Conservation (phyloP, 1,140 invertebrate genomes). For the Pachypeltis micranthus region DNA sequence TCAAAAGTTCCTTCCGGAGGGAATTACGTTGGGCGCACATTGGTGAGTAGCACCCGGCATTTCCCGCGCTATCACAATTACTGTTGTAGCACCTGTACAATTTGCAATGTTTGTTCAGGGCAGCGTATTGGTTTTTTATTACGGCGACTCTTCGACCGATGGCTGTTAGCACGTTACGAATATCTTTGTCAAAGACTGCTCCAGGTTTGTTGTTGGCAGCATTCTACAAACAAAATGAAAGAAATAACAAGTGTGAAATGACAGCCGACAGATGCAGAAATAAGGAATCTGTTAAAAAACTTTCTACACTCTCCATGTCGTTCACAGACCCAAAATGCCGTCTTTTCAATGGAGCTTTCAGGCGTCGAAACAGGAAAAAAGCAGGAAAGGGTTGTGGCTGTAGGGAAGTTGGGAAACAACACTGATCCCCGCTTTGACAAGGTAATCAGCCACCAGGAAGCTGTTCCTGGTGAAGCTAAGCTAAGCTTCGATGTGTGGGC, state of each 20-base stretch:
- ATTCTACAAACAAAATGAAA: not conserved
- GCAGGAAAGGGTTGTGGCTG: too few relatives aligned
- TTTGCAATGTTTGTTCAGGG: slow-evolving; percentile 39
- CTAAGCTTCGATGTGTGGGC: too few relatives aligned
- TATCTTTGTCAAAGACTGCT: slow-evolving; percentile 16
- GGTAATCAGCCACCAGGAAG: too few relatives aligned
- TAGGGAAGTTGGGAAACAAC: too few relatives aligned
- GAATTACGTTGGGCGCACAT: slow-evolving; percentile 55
- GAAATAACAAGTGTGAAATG: too few relatives aligned
- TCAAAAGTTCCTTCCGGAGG: slow-evolving; percentile 52
- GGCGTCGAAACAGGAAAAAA: too few relatives aligned
- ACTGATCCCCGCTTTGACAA: too few relatives aligned
- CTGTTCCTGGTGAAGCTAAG: too few relatives aligned
- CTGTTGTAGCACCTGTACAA: slow-evolving; percentile 55
- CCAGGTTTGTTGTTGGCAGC: slow-evolving; percentile 1
- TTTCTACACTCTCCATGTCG: too few relatives aligned
- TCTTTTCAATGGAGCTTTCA: too few relatives aligned
- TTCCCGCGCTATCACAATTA: slow-evolving; percentile 38
- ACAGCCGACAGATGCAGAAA: too few relatives aligned
- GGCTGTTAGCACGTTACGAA: slow-evolving; percentile 18
- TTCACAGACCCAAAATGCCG: not conserved
- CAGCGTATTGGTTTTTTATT: slow-evolving; percentile 25
- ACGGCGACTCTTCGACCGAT: slow-evolving; percentile 22
- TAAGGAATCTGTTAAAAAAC: too few relatives aligned
- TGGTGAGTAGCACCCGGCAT: slow-evolving; percentile 59